These are phyloP conservation scores for Sebastes kiyomatsui DNA, from an alignment of 2,797 vertebrate genomes.

Conservation along the genomic window DNA sequence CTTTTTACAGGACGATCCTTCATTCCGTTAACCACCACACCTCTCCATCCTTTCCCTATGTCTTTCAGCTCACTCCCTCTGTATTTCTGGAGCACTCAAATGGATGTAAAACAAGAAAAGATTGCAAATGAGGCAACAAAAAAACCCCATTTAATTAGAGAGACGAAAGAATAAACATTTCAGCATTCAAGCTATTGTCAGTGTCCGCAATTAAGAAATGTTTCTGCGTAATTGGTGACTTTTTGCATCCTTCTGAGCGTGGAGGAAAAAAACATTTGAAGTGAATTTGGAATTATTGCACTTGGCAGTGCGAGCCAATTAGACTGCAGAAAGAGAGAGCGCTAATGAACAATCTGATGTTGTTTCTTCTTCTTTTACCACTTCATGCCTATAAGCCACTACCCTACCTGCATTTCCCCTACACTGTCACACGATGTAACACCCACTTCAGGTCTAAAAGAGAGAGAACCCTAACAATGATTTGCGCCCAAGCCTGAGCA, in stretches of 20 bases:
- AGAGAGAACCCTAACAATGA: conserved; percentile 3
- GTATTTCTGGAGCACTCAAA: conserved; percentile 14
- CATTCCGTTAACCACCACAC: conserved; percentile 39
- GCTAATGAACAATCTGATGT: conserved; percentile 53
- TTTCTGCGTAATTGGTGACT: conserved; percentile 58
- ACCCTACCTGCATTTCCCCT: neutral
- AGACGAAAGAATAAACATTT: conserved; percentile 60
- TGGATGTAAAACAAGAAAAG: conserved; percentile 34
- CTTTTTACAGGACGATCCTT: conserved; percentile 30
- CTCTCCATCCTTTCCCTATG: conserved; percentile 5
- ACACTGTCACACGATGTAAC: neutral
- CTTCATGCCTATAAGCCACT: neutral
- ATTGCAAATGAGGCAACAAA: conserved; percentile 30
- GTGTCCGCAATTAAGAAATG: conserved; percentile 49
- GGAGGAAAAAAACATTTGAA: conserved; percentile 45
- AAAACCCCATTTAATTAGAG: conserved; percentile 15
- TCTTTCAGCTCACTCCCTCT: neutral
- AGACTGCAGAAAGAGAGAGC: conserved; percentile 39
- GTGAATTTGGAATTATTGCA: conserved; percentile 42
- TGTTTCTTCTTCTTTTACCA: conserved; percentile 10
- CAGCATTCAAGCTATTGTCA: conserved; percentile 42
- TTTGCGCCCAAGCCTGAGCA: neutral
- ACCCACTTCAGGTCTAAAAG: neutral
- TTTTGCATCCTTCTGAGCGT: conserved; percentile 46
- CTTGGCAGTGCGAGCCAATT: conserved; percentile 50